These are phyloP conservation scores for Paralichthys olivaceus DNA, from an alignment of 2,113 vertebrate genomes.

Conservation along the genomic window DNA sequence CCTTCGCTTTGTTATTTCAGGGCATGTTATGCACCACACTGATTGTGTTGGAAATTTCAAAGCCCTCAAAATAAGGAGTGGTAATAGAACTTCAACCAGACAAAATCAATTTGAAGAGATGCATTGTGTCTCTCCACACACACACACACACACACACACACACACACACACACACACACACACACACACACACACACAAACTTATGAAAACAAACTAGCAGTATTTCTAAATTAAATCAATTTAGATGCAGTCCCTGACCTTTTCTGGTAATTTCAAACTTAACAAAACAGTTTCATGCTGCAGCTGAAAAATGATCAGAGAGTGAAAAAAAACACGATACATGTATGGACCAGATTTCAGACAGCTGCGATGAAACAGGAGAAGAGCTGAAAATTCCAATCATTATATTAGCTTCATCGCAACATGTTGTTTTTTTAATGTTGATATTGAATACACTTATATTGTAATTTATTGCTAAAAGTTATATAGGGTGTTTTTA, in stretches of 20 bases:
- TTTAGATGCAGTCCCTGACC: no score
- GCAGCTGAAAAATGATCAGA: not conserved
- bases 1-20: not conserved
- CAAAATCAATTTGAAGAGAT: conserved; percentile 38
- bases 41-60: conserved; percentile 39
- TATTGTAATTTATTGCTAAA: not conserved
- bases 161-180: no score
- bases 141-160: no score
- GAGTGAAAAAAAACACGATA: not conserved
- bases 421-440: not conserved
- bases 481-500: not conserved
- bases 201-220: no score
- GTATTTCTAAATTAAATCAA: no score
- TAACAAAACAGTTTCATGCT: not conserved
- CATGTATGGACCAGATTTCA: not conserved
- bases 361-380: not conserved
- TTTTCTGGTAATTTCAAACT: no score
- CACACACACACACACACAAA: no score
- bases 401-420: not conserved
- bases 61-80: conserved; percentile 26
- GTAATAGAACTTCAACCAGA: conserved; percentile 54
- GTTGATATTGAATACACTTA: not conserved
- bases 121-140: not conserved
- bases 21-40: conserved; percentile 9
- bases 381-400: not conserved